Percentiles rank a stretch among this genome's conserved stretches.
Conservation (phyloP, 2,888 invertebrate species). For the Ecdyonurus torrentis region DNA sequence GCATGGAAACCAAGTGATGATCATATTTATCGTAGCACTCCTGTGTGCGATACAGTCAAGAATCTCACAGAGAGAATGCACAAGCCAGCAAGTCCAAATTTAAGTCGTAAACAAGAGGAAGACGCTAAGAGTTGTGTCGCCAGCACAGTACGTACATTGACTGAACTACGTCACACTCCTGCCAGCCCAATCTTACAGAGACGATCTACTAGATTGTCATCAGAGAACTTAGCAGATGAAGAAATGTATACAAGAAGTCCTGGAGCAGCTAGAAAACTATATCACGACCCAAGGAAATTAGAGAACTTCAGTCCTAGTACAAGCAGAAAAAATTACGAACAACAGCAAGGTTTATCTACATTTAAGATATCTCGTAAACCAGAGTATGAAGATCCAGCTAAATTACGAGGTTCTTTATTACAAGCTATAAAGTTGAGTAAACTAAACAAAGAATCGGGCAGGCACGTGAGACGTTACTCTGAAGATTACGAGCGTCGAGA, state of each 20-base stretch:
- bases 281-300: background rate
- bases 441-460: background rate
- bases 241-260: background rate
- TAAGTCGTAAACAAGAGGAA: background rate
- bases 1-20: conserved; percentile 25
- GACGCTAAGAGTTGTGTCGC: conserved; percentile 43
- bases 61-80: conserved; percentile 70
- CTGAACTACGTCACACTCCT: conserved; percentile 70
- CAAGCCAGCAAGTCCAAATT: conserved; percentile 61
- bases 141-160: conserved; percentile 71
- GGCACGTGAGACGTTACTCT: background rate
- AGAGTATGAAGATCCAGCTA: conserved; percentile 2
- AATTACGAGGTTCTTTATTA: background rate
- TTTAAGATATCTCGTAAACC: background rate
- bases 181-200: conserved; percentile 43
- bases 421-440: background rate
- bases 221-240: background rate
- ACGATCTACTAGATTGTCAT: background rate
- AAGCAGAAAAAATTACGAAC: conserved; percentile 15
- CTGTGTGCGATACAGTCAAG: conserved; percentile 70
- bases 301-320: background rate
- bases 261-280: background rate
- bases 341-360: conserved; percentile 27
- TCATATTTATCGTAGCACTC: background rate
- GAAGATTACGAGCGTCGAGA: background rate